Evolutionary conservation across 2,888 invertebrate species (phyloP).

Genomic region (Macrosiphum euphorbiae): DNA sequence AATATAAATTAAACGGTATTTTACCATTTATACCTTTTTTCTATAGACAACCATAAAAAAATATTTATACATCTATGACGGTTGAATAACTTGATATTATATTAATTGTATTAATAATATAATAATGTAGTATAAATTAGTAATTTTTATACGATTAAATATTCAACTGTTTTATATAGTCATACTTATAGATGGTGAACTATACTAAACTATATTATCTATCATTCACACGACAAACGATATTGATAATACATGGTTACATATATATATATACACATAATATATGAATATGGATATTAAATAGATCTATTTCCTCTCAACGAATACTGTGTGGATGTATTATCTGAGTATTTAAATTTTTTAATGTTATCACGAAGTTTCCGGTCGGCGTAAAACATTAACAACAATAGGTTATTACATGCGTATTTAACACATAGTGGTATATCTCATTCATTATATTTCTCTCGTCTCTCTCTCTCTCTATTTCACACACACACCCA

Average conservation of each 20-base stretch:
- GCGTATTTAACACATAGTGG: neutral
- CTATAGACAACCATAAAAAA: neutral
- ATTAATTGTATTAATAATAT: neutral
- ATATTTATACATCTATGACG: neutral
- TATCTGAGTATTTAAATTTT: slow-evolving; percentile 50
- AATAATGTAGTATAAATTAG: neutral
- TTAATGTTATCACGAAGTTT: slow-evolving; percentile 54
- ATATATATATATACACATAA: neutral
- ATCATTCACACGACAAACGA: slow-evolving; percentile 3
- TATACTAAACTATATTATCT: neutral
- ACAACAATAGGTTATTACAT: slow-evolving; percentile 27
- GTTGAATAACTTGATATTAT: neutral
- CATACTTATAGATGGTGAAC: neutral
- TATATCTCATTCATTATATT: neutral
- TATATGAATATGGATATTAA: neutral
- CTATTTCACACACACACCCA: neutral
- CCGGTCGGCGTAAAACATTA: slow-evolving; percentile 54
- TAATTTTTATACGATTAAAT: neutral
- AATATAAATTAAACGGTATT: neutral
- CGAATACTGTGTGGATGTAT: neutral
- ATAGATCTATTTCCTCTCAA: slow-evolving; percentile 44
- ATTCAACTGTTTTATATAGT: neutral
- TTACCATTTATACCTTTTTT: slow-evolving; percentile 5
- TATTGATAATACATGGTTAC: slow-evolving; percentile 23
- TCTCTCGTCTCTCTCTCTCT: neutral